Evolutionary conservation across 1,140 invertebrate species (phyloP).

Genomic region (Brachionus koreanus): DNA sequence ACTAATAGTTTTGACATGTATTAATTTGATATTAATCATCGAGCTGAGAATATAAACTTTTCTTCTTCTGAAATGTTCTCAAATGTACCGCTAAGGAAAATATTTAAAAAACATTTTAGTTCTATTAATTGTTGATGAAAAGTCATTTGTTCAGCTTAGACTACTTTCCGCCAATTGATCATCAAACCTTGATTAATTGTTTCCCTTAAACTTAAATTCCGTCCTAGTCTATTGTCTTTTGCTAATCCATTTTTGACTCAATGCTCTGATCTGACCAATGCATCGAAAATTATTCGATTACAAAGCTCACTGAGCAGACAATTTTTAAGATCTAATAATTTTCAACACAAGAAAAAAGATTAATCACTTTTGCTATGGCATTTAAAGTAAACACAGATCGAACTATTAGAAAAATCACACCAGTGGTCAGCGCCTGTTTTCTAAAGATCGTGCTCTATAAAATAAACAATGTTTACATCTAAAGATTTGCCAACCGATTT

Average conservation of each 20-base stretch:
- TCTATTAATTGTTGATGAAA: slow-evolving; percentile 28
- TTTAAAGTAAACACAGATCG: too few species aligned
- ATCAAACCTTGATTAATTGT: slow-evolving; percentile 21
- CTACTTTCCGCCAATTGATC: slow-evolving; percentile 6
- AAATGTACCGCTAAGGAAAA: neutral
- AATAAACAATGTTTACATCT: neutral
- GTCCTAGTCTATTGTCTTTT: neutral
- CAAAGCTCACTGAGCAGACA: neutral
- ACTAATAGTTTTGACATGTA: slow-evolving; percentile 25
- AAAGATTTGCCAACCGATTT: neutral
- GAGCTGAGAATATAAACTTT: neutral
- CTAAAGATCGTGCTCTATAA: neutral
- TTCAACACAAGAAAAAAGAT: neutral
- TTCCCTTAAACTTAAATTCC: neutral
- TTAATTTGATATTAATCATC: slow-evolving; percentile 34
- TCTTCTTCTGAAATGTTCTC: neutral
- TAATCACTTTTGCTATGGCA: neutral
- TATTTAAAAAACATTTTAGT: neutral
- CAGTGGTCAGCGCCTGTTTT: neutral
- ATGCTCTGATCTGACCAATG: neutral
- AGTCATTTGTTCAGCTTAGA: slow-evolving; percentile 26
- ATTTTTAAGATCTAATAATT: neutral
- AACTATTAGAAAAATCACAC: neutral
- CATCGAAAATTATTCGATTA: slow-evolving; percentile 13
- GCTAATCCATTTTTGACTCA: slow-evolving; percentile 13